phyloP scores from a whole-genome alignment of 2,888 invertebrate species.

The Ennomos fuscantarius region DNA sequence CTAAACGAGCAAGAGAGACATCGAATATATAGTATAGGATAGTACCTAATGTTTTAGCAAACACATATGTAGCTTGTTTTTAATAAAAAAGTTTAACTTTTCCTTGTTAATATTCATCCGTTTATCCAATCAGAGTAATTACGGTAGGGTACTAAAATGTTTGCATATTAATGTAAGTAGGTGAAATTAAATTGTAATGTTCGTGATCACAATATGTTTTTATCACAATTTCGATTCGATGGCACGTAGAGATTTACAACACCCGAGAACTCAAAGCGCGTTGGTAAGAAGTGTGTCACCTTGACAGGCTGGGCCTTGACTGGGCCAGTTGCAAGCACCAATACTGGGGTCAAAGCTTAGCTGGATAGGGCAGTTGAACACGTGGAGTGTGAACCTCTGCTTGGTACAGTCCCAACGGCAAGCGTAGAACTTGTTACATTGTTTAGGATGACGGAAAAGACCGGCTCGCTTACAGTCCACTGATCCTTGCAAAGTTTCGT shows the following conservation, averaged over 20 bases:
- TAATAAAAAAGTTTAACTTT: not conserved
- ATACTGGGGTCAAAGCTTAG: conserved; percentile 90
- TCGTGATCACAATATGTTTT: conserved; percentile 62
- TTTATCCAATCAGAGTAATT: not conserved
- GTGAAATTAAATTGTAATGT: conserved; percentile 37
- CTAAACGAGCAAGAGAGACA: conserved; percentile 65
- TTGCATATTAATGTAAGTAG: conserved; percentile 1
- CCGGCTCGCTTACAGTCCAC: conserved; percentile 87
- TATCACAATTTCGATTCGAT: conserved; percentile 79
- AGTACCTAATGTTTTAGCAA: conserved; percentile 27
- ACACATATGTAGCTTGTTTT: conserved; percentile 9
- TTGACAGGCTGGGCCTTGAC: conserved; percentile 91
- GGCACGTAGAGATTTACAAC: conserved; percentile 69
- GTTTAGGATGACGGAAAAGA: conserved; percentile 89
- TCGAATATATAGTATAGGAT: conserved; percentile 54
- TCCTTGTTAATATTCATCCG: not conserved
- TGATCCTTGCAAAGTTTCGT: conserved; percentile 86
- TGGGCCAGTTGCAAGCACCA: conserved; percentile 94
- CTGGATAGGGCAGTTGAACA: conserved; percentile 92
- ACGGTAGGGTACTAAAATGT: conserved; percentile 42
- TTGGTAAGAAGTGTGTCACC: conserved; percentile 88
- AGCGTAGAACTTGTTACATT: conserved; percentile 93
- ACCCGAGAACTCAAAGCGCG: conserved; percentile 61
- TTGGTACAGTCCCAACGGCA: conserved; percentile 93
- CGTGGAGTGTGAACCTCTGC: conserved; percentile 89